Evolutionary conservation across 2,888 invertebrate species (phyloP).

Genomic region (Drosophila rellima): DNA sequence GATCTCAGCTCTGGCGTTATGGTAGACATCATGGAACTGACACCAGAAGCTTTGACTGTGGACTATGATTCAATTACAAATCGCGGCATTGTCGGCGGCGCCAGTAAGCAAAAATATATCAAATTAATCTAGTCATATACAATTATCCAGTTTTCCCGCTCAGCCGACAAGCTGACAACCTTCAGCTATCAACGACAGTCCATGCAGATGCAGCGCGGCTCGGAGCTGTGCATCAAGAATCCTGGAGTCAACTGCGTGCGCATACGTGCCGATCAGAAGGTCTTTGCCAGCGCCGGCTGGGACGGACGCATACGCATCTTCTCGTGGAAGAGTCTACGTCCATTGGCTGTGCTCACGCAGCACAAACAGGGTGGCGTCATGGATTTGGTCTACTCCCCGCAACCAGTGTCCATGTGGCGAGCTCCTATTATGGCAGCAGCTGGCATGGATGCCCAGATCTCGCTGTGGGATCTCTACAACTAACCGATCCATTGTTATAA

Average conservation of each 20-base stretch:
- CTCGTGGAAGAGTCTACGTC: constrained; percentile 91
- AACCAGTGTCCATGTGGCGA: constrained; percentile 89
- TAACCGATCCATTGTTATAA: constrained; percentile 57
- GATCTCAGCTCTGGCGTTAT: constrained; percentile 88
- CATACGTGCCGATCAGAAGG: constrained; percentile 90
- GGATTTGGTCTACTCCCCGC: constrained; percentile 90
- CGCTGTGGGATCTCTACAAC: constrained; percentile 93
- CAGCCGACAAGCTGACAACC: constrained; percentile 80
- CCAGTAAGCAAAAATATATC: constrained; percentile 65
- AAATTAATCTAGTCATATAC: not conserved
- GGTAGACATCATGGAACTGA: constrained; percentile 83
- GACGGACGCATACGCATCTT: constrained; percentile 91
- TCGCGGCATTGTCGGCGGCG: constrained; percentile 89
- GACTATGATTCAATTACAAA: constrained; percentile 90
- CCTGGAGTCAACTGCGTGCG: constrained; percentile 90
- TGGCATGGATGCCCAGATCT: constrained; percentile 91
- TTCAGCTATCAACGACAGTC: constrained; percentile 83
- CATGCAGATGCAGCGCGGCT: constrained; percentile 87
- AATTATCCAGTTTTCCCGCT: not conserved
- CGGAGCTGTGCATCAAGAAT: constrained; percentile 90
- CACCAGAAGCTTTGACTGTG: constrained; percentile 90
- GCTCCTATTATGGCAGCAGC: constrained; percentile 92
- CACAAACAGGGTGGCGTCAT: constrained; percentile 90
- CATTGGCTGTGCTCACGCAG: constrained; percentile 90
- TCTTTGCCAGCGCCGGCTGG: constrained; percentile 92